These are phyloP conservation scores for Pampus argenteus DNA, from an alignment of 2,797 vertebrate species.

Conservation along the genomic window DNA sequence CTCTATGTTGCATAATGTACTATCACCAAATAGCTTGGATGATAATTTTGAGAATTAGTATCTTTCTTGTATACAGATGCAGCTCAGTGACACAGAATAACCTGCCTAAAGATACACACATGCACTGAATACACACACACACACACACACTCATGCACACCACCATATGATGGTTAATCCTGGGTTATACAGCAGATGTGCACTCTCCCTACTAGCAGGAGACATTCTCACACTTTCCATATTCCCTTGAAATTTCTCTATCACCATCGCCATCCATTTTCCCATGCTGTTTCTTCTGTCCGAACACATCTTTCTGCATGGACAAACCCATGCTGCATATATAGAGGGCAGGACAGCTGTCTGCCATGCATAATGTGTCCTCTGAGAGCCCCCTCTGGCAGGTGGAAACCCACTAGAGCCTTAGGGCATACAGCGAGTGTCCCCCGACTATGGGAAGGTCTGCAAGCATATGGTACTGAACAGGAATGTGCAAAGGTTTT, in stretches of 20 bases:
- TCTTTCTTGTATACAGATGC: background rate
- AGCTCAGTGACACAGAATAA: conserved; percentile 3
- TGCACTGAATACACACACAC: background rate
- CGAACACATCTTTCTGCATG: conserved; percentile 71
- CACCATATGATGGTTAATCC: conserved; percentile 2
- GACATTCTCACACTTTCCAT: conserved; percentile 3
- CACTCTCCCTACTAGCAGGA: background rate
- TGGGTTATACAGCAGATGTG: conserved; percentile 13
- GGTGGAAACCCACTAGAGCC: conserved; percentile 47
- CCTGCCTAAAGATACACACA: background rate
- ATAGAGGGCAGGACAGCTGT: conserved; percentile 75
- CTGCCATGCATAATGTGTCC: conserved; percentile 76
- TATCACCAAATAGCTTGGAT: background rate
- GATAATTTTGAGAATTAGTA: background rate
- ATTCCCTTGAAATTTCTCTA: conserved; percentile 26
- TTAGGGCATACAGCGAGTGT: conserved; percentile 33
- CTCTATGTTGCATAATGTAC: no score
- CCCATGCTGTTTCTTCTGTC: conserved; percentile 52
- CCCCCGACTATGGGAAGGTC: conserved; percentile 54
- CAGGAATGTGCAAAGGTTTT: conserved; percentile 66
- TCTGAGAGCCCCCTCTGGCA: conserved; percentile 71
- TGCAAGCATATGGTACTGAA: conserved; percentile 79
- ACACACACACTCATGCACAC: background rate
- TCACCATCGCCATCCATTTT: conserved; percentile 22
- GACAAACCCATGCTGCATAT: conserved; percentile 55